Conservation (phyloP, 2,113 vertebrate genomes). For the Emydura subglobosa region DNA sequence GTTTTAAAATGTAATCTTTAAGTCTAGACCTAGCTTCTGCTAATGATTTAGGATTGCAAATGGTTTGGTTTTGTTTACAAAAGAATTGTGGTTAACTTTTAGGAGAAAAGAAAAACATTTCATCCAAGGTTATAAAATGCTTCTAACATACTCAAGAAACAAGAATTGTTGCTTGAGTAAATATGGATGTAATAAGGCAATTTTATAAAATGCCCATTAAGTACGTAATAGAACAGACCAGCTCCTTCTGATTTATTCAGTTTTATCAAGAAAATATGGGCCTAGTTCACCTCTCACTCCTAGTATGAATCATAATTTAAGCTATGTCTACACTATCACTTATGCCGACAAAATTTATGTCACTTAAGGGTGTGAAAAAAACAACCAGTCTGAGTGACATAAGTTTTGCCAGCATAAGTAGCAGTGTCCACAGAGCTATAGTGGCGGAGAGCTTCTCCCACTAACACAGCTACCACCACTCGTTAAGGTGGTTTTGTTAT, state of each 20-base stretch:
- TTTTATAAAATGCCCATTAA: background rate
- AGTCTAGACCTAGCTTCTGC: slow-evolving; percentile 42
- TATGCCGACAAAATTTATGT: too few relatives aligned
- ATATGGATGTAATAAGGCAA: background rate
- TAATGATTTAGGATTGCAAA: background rate
- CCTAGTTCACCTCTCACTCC: background rate
- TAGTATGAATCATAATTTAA: background rate
- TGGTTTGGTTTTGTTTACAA: slow-evolving; percentile 3
- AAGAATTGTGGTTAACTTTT: slow-evolving; percentile 3
- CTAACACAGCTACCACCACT: too few relatives aligned
- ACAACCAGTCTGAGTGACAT: too few relatives aligned
- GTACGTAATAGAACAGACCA: background rate
- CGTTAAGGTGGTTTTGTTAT: too few relatives aligned
- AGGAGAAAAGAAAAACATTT: slow-evolving; percentile 14
- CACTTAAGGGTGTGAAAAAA: too few relatives aligned
- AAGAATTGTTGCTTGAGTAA: slow-evolving; percentile 5
- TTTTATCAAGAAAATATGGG: slow-evolving; percentile 28
- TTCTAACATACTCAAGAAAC: background rate
- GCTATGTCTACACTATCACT: too few relatives aligned
- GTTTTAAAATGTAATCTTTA: slow-evolving; percentile 40
- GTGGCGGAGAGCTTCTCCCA: too few relatives aligned
- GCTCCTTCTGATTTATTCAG: background rate
- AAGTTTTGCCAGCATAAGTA: too few relatives aligned
- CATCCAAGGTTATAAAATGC: background rate
- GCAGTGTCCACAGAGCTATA: too few relatives aligned